Evolutionary conservation across 2,113 vertebrate species (phyloP).

Genomic region (Caracal caracal): DNA sequence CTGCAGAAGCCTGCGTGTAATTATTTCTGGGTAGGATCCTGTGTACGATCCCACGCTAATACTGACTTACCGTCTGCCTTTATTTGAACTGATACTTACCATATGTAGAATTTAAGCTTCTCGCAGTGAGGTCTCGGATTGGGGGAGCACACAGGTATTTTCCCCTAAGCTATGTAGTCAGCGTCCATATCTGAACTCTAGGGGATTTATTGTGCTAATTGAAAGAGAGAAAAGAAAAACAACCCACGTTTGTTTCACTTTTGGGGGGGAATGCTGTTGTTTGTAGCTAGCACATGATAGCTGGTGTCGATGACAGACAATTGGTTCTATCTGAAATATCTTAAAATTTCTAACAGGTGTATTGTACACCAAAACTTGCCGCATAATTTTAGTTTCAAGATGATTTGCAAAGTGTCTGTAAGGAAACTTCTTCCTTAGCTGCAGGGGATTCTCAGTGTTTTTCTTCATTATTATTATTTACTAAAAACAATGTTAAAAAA

Average conservation of each 20-base stretch:
- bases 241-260: background rate
- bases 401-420: background rate
- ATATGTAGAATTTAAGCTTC: conserved; percentile 32
- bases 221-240: background rate
- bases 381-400: conserved; percentile 33
- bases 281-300: background rate
- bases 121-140: background rate
- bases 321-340: background rate
- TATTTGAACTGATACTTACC: conserved; percentile 63
- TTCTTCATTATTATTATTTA: conserved; percentile 52
- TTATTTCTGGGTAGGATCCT: conserved; percentile 71
- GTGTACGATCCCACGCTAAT: conserved; percentile 38
- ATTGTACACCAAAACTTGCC: background rate
- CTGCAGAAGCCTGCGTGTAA: conserved; percentile 63
- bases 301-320: background rate
- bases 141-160: conserved; percentile 41
- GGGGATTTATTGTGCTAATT: conserved; percentile 22
- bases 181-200: conserved; percentile 1
- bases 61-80: conserved; percentile 50
- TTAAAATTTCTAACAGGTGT: conserved; percentile 45
- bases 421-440: background rate
- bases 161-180: background rate
- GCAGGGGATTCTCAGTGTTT: background rate
- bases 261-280: background rate
- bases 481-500: conserved; percentile 29